These are phyloP conservation scores for Zaprionus africanus DNA, from an alignment of 1,140 invertebrate genomes.

Conservation along the genomic window DNA sequence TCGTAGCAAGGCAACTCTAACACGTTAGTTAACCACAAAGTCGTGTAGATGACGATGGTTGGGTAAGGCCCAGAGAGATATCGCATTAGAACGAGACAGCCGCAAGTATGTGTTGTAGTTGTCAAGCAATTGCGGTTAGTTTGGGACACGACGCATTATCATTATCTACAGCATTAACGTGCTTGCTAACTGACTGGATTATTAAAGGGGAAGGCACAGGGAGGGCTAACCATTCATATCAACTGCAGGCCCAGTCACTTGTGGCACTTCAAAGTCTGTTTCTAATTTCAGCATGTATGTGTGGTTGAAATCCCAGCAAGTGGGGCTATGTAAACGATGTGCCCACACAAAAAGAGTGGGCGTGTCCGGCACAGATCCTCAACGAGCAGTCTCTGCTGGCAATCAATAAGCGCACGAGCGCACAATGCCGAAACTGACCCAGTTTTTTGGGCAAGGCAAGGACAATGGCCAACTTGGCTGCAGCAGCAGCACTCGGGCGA, in stretches of 20 bases:
- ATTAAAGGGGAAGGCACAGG: background rate
- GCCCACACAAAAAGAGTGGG: background rate
- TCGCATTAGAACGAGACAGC: conserved; percentile 26
- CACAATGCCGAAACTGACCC: conserved; percentile 69
- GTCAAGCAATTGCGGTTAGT: conserved; percentile 54
- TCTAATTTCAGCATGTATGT: conserved; percentile 21
- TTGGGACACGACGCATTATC: conserved; percentile 32
- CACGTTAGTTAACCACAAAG: conserved; percentile 62
- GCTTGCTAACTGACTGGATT: background rate
- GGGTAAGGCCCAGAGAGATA: conserved; percentile 10
- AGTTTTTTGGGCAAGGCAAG: conserved; percentile 67
- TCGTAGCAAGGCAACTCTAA: background rate
- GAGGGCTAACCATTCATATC: conserved; percentile 9
- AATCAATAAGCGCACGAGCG: conserved; percentile 62
- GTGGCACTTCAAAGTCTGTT: conserved; percentile 15
- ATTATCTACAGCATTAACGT: conserved; percentile 12
- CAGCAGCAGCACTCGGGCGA: conserved; percentile 50
- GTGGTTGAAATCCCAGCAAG: conserved; percentile 27
- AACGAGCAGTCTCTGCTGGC: conserved; percentile 27
- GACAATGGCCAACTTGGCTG: conserved; percentile 52
- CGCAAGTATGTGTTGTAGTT: conserved; percentile 63
- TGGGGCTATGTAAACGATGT: conserved; percentile 24
- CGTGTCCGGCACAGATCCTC: conserved; percentile 32
- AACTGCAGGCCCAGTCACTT: conserved; percentile 26
- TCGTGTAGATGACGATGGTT: conserved; percentile 39